Percentiles rank a stretch among this genome's conserved stretches.
phyloP scores from a whole-genome alignment of 2,797 vertebrate species.

The Vireo griseus region DNA sequence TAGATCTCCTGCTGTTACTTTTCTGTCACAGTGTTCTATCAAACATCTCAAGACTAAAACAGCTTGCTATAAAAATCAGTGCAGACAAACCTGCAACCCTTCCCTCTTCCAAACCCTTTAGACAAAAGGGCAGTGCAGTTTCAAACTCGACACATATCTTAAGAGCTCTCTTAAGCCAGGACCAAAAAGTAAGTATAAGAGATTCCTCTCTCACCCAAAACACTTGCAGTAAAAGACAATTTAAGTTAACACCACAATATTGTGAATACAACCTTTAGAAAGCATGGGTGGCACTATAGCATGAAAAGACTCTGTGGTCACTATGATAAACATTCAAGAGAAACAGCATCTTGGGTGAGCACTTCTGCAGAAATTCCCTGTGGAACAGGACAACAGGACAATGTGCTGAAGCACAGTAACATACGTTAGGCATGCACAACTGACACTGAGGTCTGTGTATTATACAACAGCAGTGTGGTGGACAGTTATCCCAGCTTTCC shows the following conservation, averaged over 20 bases:
- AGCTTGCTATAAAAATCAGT: background rate
- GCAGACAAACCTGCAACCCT: background rate
- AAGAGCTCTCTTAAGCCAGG: background rate
- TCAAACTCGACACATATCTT: background rate
- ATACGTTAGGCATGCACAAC: rapidly evolving
- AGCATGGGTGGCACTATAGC: background rate
- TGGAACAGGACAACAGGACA: background rate
- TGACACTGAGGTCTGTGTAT: rapidly evolving
- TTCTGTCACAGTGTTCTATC: background rate
- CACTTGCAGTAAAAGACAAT: background rate
- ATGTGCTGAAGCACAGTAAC: background rate
- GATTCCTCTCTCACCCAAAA: background rate
- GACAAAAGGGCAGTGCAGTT: background rate
- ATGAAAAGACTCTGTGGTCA: background rate
- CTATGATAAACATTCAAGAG: background rate
- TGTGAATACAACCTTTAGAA: background rate
- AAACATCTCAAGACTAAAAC: background rate
- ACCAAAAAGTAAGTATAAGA: background rate
- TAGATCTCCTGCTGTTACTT: background rate
- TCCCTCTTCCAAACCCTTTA: background rate
- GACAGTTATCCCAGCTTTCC: background rate
- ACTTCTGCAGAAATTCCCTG: background rate
- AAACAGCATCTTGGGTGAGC: background rate
- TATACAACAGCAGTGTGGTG: rapidly evolving
- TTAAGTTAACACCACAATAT: background rate